A percentile compares a stretch with the other conserved stretches of the same genome.
Evolutionary conservation across 2,113 vertebrate genomes (phyloP).

Genomic region (Noctilio leporinus): DNA sequence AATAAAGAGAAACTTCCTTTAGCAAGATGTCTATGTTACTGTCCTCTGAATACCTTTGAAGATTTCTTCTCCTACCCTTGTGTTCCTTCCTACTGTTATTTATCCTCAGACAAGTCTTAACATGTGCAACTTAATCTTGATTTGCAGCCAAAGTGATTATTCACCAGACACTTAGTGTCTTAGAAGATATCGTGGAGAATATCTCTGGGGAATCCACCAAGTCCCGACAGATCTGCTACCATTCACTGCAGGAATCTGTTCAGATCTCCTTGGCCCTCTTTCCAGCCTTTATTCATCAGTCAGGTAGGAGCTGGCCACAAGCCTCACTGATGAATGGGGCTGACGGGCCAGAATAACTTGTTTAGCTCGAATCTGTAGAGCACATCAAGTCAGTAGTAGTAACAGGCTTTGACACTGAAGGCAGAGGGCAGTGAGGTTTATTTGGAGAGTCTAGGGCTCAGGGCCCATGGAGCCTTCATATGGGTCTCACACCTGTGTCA

Average conservation of each 20-base stretch:
- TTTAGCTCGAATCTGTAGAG: background rate
- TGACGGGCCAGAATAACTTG: background rate
- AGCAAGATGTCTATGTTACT: background rate
- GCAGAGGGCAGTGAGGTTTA: background rate
- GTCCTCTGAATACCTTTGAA: background rate
- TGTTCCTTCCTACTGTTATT: background rate
- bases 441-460: background rate
- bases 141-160: slow-evolving; percentile 90
- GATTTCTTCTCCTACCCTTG: background rate
- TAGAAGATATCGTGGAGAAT: slow-evolving; percentile 93
- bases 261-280: slow-evolving; percentile 97
- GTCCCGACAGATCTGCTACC: slow-evolving; percentile 98
- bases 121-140: slow-evolving; percentile 23
- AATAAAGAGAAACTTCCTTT: background rate
- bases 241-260: slow-evolving; percentile 96
- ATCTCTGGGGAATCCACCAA: slow-evolving; percentile 96
- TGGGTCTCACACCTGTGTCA: background rate
- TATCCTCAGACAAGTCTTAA: background rate
- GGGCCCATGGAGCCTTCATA: background rate
- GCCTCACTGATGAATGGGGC: slow-evolving; percentile 45
- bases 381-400: accelerated
- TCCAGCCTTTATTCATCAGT: slow-evolving; percentile 95
- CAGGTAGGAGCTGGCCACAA: slow-evolving; percentile 83
- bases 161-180: slow-evolving; percentile 92
- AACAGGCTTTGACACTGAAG: background rate